phyloP scores from a whole-genome alignment of 2,113 vertebrate species.

The Apaloderma vittatum region DNA sequence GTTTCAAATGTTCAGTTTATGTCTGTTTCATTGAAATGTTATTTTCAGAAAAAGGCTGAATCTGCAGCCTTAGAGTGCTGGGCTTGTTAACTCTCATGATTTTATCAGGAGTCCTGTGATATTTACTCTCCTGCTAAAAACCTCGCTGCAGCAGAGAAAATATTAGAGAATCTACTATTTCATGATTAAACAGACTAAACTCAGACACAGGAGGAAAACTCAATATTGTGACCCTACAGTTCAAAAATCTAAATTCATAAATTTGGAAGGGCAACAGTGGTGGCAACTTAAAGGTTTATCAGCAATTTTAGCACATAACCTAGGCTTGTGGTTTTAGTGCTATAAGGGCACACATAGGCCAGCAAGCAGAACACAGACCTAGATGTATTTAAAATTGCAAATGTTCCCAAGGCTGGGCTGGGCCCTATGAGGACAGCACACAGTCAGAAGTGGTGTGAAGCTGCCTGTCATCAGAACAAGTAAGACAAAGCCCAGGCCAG shows the following conservation, averaged over 20 bases:
- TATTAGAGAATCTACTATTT: background rate
- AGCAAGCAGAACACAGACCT: background rate
- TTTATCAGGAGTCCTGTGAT: constrained; percentile 38
- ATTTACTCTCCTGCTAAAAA: background rate
- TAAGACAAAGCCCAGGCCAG: constrained; percentile 1
- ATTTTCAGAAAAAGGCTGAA: constrained; percentile 45
- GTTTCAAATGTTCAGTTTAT: constrained; percentile 2
- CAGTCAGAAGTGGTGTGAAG: background rate
- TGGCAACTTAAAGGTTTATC: background rate
- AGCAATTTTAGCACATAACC: background rate
- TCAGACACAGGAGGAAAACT: background rate
- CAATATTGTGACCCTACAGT: background rate
- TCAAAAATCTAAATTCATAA: background rate
- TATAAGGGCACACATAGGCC: background rate
- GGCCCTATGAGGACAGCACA: background rate
- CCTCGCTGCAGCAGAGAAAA: background rate
- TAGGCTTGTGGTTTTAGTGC: background rate
- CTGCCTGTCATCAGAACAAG: background rate
- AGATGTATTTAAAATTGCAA: background rate
- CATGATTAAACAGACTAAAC: background rate
- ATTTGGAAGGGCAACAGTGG: background rate
- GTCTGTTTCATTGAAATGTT: background rate
- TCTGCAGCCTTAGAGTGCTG: constrained; percentile 8
- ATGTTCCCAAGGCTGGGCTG: background rate
- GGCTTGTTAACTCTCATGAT: background rate